Conservation (phyloP, 1,140 invertebrate genomes). For the Plodia interpunctella region DNA sequence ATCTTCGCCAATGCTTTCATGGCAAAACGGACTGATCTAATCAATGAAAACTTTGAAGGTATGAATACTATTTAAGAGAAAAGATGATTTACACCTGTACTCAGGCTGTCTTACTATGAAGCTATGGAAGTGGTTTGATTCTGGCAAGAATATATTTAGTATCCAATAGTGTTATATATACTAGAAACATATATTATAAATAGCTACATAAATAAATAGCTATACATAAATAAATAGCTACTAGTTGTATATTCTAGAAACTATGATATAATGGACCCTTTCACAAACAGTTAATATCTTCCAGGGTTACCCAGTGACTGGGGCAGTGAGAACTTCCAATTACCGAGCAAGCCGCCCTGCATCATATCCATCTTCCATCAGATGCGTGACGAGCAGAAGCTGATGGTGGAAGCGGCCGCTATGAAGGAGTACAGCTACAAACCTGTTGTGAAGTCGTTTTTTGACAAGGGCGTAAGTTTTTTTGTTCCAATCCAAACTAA, state of each 20-base stretch:
- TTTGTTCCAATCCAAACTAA: too few relatives aligned
- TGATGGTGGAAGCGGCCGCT: slow-evolving; percentile 90
- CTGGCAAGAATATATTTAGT: too few relatives aligned
- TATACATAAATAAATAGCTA: too few relatives aligned
- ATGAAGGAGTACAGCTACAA: slow-evolving; percentile 95
- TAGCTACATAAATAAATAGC: too few relatives aligned
- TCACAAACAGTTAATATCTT: slow-evolving; percentile 12
- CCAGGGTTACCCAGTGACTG: slow-evolving; percentile 86
- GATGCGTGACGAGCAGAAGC: slow-evolving; percentile 64
- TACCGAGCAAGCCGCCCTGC: slow-evolving; percentile 84
- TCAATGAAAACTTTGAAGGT: slow-evolving; percentile 92
- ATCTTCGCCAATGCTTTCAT: slow-evolving; percentile 92
- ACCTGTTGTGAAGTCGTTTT: slow-evolving; percentile 87
- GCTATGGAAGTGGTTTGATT: too few relatives aligned
- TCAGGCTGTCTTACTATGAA: too few relatives aligned
- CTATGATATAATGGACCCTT: too few relatives aligned
- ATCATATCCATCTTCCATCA: slow-evolving; percentile 91
- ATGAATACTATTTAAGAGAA: slow-evolving; percentile 39
- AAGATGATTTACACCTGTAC: too few relatives aligned
- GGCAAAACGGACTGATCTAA: slow-evolving; percentile 87
- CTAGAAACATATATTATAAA: too few relatives aligned
- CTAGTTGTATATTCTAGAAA: too few relatives aligned
- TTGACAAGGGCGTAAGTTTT: slow-evolving; percentile 83
- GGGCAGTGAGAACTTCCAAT: slow-evolving; percentile 80
- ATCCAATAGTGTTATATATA: too few relatives aligned